These are phyloP conservation scores for Lasioglossum malachurum DNA, from an alignment of 2,888 invertebrate species.

Conservation along the genomic window DNA sequence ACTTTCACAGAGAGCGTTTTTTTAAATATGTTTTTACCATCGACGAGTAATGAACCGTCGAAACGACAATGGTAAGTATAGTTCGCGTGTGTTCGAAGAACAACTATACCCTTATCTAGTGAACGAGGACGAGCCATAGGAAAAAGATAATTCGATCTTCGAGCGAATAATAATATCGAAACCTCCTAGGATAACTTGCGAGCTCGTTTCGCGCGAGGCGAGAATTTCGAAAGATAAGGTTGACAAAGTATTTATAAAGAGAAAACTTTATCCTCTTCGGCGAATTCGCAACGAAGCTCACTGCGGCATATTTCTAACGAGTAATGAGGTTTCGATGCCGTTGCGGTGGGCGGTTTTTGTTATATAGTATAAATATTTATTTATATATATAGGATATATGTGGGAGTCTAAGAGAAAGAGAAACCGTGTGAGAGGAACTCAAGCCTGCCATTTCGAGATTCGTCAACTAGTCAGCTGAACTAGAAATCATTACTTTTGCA, in stretches of 20 bases:
- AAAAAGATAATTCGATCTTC: conserved; percentile 29
- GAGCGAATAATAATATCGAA: conserved; percentile 21
- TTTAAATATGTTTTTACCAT: conserved; percentile 46
- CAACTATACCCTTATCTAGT: conserved; percentile 8
- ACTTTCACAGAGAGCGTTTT: background rate
- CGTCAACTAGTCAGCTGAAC: background rate
- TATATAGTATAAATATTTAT: conserved; percentile 67
- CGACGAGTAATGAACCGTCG: conserved; percentile 23
- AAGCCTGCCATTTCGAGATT: background rate
- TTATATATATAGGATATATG: conserved; percentile 47
- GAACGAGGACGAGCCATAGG: conserved; percentile 31
- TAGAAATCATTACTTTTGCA: background rate
- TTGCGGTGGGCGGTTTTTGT: conserved; percentile 53
- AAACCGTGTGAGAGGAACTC: background rate
- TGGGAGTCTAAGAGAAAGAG: background rate
- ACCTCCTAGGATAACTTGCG: conserved; percentile 27
- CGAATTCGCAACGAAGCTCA: conserved; percentile 12
- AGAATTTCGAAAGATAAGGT: conserved; percentile 44
- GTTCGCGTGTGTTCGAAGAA: conserved; percentile 15
- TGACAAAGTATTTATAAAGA: conserved; percentile 56
- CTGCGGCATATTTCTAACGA: conserved; percentile 25
- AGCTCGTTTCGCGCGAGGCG: background rate
- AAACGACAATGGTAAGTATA: conserved; percentile 40
- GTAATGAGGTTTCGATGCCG: conserved; percentile 42
- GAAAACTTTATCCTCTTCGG: conserved; percentile 50